A percentile compares a stretch with the other conserved stretches of the same genome.
Conservation (phyloP, 2,113 vertebrate species). For the Bombycilla garrulus region DNA sequence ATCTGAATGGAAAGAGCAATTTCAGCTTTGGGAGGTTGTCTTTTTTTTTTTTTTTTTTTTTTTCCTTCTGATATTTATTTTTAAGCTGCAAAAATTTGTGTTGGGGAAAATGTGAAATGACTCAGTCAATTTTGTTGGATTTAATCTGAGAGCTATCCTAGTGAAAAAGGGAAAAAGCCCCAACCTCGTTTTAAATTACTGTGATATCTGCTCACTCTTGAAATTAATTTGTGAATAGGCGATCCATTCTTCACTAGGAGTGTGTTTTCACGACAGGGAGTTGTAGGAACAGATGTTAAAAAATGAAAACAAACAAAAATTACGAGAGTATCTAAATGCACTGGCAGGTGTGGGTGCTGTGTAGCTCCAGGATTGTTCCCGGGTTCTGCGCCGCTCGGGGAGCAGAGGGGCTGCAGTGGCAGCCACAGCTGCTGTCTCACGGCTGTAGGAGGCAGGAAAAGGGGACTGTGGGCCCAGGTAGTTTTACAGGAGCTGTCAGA, state of each 20-base stretch:
- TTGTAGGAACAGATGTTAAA: neutral
- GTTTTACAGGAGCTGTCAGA: neutral
- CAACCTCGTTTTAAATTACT: neutral
- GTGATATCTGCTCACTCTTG: neutral
- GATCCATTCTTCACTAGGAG: neutral
- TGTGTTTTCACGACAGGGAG: neutral
- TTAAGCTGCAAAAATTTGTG: neutral
- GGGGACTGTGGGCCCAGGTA: neutral
- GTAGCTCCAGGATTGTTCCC: neutral
- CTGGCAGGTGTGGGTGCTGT: neutral
- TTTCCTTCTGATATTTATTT: neutral
- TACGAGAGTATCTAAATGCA: accelerated
- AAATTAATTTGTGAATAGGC: neutral
- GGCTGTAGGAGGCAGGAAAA: neutral
- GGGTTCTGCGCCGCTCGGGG: neutral
- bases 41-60: neutral
- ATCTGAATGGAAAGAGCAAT: conserved; percentile 14
- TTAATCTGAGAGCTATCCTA: neutral
- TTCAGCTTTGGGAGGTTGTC: conserved; percentile 9
- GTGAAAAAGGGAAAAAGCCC: neutral
- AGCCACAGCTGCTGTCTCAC: neutral
- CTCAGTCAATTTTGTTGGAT: neutral
- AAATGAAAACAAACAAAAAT: neutral
- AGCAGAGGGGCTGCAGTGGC: neutral
- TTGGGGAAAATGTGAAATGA: neutral